phyloP scores from a whole-genome alignment of 2,888 invertebrate species.

The Eristalis pertinax region DNA sequence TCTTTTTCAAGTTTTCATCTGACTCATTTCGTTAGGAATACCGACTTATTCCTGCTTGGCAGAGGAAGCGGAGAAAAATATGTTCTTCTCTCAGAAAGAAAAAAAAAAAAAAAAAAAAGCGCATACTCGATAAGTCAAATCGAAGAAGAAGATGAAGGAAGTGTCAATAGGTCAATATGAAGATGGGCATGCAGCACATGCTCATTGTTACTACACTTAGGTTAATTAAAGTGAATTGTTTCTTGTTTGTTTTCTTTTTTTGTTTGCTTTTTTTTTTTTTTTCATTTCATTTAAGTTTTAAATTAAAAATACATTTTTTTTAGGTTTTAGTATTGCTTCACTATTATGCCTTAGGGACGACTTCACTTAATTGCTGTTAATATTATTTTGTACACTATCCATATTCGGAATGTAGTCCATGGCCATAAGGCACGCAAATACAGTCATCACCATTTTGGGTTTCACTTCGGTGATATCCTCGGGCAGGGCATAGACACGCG shows the following conservation, averaged over 20 bases:
- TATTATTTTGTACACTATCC: conserved; percentile 83
- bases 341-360: conserved; percentile 27
- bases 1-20: conserved; percentile 16
- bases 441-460: conserved; percentile 99
- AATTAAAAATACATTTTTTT: conserved; percentile 24
- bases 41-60: conserved; percentile 58
- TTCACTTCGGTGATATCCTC: conserved; percentile 99
- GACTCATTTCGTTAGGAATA: conserved; percentile 53
- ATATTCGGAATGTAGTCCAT: conserved; percentile 96
- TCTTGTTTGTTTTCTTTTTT: conserved; percentile 1
- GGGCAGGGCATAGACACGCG: conserved; percentile 98
- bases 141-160: not conserved
- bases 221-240: conserved; percentile 33
- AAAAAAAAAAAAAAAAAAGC: not conserved
- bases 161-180: conserved; percentile 32
- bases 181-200: conserved; percentile 34
- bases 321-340: conserved; percentile 59
- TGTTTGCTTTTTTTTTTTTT: not conserved
- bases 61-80: conserved; percentile 12
- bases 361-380: conserved; percentile 75
- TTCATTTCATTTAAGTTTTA: conserved; percentile 23
- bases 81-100: not conserved
- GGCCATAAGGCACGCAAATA: conserved; percentile 99
- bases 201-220: conserved; percentile 21
- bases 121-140: not conserved